A percentile compares a stretch with the other conserved stretches of the same genome.
Evolutionary conservation across 2,888 invertebrate species (phyloP).

Genomic region (Hermaeophaga mercurialis): DNA sequence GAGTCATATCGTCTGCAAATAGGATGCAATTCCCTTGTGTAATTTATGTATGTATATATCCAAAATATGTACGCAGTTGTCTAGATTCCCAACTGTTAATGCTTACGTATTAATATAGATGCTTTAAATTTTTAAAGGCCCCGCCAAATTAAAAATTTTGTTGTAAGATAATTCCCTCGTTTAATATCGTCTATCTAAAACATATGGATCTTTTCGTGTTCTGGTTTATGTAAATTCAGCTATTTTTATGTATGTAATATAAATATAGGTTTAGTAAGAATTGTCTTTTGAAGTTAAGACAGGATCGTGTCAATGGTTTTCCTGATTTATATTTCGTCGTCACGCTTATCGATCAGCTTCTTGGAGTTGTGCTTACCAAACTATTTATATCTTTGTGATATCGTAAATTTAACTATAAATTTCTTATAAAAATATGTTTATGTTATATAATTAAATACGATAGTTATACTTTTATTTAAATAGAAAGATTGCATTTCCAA

Average conservation of each 20-base stretch:
- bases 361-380: conserved; percentile 1
- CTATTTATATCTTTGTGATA: neutral
- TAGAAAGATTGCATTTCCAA: too few relatives aligned
- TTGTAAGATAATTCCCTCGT: neutral
- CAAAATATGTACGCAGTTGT: too few relatives aligned
- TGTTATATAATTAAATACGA: too few relatives aligned
- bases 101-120: too few relatives aligned
- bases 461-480: too few relatives aligned
- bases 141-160: too few relatives aligned
- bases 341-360: conserved; percentile 6
- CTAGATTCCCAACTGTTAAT: too few relatives aligned
- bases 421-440: neutral
- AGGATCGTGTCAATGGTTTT: conserved; percentile 6
- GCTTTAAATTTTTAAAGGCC: too few relatives aligned
- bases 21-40: too few relatives aligned
- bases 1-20: too few relatives aligned
- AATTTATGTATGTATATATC: too few relatives aligned
- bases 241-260: conserved; percentile 6
- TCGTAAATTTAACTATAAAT: neutral
- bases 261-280: neutral
- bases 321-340: conserved; percentile 6
- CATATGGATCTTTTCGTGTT: neutral
- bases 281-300: conserved; percentile 1
- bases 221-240: neutral
- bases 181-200: neutral